Evolutionary conservation across 2,888 invertebrate genomes (phyloP), one percentile per base, ranked within the genome.

Genomic region (Belgica antarctica): DNA sequence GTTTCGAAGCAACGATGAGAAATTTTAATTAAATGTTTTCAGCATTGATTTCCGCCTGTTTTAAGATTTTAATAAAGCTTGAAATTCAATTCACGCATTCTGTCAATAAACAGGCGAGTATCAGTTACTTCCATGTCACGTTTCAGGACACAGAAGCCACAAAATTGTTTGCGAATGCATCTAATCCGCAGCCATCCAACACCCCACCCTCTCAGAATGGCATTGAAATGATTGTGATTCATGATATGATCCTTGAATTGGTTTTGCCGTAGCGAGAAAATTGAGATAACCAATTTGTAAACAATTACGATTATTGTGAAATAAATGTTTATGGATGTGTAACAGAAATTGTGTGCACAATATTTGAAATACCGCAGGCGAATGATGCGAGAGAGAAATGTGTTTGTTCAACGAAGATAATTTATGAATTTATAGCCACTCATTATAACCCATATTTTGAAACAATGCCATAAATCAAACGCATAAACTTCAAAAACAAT

Each of bases 281-380:
- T n/a, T n/a, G n/a, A 46, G 46, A 46, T 24, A 59, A 25, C n/a
- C 59, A 59, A 59, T 59, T 59, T 59, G 59, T 10, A 59, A 59
- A 59, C 59, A 59, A 59, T 59, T 59, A 59, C 25, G 25, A n/a
- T n/a, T n/a, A n/a, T n/a, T n/a, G n/a, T n/a, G n/a, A 52, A 17
- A 52, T n/a, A 52, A 52, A 7, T 52, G 52, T 52, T 52, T 52
- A 52, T 52, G 52, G 52, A 52, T 52, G 7, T 52, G 12, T n/a
- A 52, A 31, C 12, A 31, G 34, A 31, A 31, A 8, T n/a, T n/a
- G n/a, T 31, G 12, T 31, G 12, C 34, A 31, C 34, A 31, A 31
- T 31, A 8, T 8, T 12, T 12, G 34, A 52, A 19, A 52, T 52
- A 22, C 22, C 52, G 22, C 52, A 52, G 22, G 52, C 52, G 31